A percentile compares a stretch with the other conserved stretches of the same genome.
phyloP scores from a whole-genome alignment of 2,888 invertebrate species.

The Drosophila cognata region DNA sequence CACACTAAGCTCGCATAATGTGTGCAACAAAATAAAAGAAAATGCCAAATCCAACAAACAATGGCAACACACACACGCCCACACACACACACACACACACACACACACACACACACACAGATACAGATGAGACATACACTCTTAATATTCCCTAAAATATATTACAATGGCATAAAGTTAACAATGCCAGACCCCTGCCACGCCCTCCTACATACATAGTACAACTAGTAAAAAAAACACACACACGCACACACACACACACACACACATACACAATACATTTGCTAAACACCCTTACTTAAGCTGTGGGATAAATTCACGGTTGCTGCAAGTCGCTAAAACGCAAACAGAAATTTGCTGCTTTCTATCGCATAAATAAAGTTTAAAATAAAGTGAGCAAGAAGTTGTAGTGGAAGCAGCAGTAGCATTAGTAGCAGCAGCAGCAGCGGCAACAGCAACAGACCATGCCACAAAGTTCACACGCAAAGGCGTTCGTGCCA shows the following conservation, averaged over 20 bases:
- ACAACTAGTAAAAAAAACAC: constrained; percentile 8
- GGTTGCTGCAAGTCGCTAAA: constrained; percentile 62
- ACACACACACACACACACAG: constrained; percentile 7
- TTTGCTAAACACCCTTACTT: constrained; percentile 20
- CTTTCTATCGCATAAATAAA: constrained; percentile 76
- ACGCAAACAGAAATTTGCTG: constrained; percentile 74
- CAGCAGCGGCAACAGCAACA: constrained; percentile 13
- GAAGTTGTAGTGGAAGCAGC: constrained; percentile 44
- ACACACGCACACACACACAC: background rate
- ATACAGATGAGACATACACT: constrained; percentile 19
- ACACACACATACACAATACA: background rate
- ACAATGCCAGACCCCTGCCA: constrained; percentile 43
- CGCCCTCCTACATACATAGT: background rate
- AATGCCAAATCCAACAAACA: constrained; percentile 41
- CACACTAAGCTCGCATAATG: constrained; percentile 68
- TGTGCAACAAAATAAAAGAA: constrained; percentile 34
- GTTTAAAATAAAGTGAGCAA: constrained; percentile 76
- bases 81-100: constrained; percentile 20
- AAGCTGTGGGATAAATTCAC: constrained; percentile 55
- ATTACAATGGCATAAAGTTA: constrained; percentile 71
- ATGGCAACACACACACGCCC: constrained; percentile 8
- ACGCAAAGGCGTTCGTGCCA: constrained; percentile 69
- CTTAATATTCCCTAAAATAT: constrained; percentile 69
- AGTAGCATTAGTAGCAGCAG: constrained; percentile 4
- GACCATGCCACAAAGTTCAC: constrained; percentile 64